These are phyloP conservation scores for Brachypterus glaber DNA, from an alignment of 2,888 invertebrate genomes.

Conservation along the genomic window DNA sequence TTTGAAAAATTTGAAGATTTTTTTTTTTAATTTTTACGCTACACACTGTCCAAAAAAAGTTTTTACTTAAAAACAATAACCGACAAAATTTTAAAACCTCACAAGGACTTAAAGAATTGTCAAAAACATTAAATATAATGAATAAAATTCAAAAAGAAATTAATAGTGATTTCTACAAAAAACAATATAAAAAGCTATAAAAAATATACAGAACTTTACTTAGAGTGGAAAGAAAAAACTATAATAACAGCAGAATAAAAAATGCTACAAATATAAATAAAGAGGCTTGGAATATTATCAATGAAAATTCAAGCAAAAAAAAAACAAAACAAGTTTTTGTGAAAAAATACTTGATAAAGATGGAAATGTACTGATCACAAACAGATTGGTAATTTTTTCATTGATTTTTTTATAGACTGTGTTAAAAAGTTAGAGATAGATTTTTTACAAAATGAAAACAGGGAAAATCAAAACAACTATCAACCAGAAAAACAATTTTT, in stretches of 20 bases:
- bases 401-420: not conserved
- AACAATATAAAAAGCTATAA: not conserved
- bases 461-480: too few species aligned
- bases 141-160: not conserved
- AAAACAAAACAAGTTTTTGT: not conserved
- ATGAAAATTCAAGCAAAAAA: not conserved
- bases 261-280: not conserved
- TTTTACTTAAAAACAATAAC: too few species aligned
- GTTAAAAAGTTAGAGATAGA: too few species aligned
- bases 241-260: not conserved
- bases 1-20: too few species aligned
- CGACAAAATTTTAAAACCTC: too few species aligned
- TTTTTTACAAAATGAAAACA: too few species aligned
- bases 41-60: too few species aligned
- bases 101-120: not conserved
- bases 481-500: not conserved
- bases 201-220: not conserved
- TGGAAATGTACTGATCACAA: too few species aligned
- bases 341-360: too few species aligned
- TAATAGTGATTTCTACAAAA: not conserved
- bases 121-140: not conserved
- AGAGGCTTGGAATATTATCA: not conserved
- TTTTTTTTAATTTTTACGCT: too few species aligned
- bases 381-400: not conserved
- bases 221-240: not conserved